Evolutionary conservation across 2,113 vertebrate species (phyloP), one percentile per base, ranked within the genome.

Genomic region (Agapornis roseicollis): DNA sequence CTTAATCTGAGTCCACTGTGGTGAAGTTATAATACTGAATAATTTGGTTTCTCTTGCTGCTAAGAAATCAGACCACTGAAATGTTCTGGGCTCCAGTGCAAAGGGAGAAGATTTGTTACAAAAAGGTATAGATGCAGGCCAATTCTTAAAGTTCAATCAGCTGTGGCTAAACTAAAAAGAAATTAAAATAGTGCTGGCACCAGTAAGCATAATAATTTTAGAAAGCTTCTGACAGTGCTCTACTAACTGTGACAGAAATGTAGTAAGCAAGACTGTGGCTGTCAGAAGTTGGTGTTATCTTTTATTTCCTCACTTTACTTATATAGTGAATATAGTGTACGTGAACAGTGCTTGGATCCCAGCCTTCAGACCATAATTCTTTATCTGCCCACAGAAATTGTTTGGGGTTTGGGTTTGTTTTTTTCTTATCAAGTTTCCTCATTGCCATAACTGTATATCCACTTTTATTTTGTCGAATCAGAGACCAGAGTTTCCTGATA

Each of bases 141-240:
- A 71, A 29, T 88, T 95, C 74, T 94, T 92, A 47, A 93, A 90
- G 74, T 61, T 77, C 83, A 77, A 3, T 72, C 86, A 92, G 41
- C 83, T 88, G 72, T 83, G 49, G 49, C 68, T 86, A 60, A 88
- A 47, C 58, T 61, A 49, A 64, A 88, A 61, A 58, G 22, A n/a
- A 80, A 83, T 71, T 85, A 69, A 93, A 93, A 76, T 25, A 90
- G 41, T 44, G 13, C 77, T 92, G 76, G 63, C 80, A 74, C 39
- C 13, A 61, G 25, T 68, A 39, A 55, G 33, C 69, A 24, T 25
- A 88, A 79, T 74, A 89, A 70, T 86, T 86, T 72, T 70, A 70
- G 49, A 88, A 88, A 86, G 22, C 37, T 80, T 83, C 77, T 90
- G 56, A 91, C 55, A 74, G 61, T 33, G 29, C 29, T 88, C 16